These are phyloP conservation scores for Drosophila borealis DNA, from an alignment of 2,888 invertebrate species.

Conservation along the genomic window DNA sequence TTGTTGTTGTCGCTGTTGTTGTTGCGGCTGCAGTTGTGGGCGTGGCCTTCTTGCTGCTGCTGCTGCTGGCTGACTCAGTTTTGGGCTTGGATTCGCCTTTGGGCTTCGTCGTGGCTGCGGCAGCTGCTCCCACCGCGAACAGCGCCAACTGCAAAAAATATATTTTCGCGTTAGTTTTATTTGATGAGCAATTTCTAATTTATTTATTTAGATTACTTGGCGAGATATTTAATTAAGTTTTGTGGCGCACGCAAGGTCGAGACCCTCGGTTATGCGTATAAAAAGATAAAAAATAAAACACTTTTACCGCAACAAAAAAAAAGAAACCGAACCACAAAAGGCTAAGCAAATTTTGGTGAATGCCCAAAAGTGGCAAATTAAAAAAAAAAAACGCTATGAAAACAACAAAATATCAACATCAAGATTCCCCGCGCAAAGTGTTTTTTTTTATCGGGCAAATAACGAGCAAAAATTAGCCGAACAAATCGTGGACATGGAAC, in stretches of 20 bases:
- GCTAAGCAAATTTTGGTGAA: slow-evolving; percentile 53
- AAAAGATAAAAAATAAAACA: slow-evolving; percentile 29
- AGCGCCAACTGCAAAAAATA: slow-evolving; percentile 73
- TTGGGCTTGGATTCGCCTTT: slow-evolving; percentile 50
- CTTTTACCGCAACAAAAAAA: slow-evolving; percentile 51
- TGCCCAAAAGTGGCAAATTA: slow-evolving; percentile 67
- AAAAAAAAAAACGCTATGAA: slow-evolving; percentile 44
- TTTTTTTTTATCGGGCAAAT: slow-evolving; percentile 5
- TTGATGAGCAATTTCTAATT: slow-evolving; percentile 26
- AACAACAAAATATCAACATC: slow-evolving; percentile 39
- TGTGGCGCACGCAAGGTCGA: slow-evolving; percentile 57
- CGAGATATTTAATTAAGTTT: slow-evolving; percentile 52
- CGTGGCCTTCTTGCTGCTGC: slow-evolving; percentile 29
- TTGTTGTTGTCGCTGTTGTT: slow-evolving; percentile 26
- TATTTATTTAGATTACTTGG: slow-evolving; percentile 4
- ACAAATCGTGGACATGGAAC: slow-evolving; percentile 23
- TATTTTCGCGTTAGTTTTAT: slow-evolving; percentile 11
- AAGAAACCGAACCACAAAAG: slow-evolving; percentile 33
- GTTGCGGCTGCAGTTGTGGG: slow-evolving; percentile 8
- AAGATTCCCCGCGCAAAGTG: slow-evolving; percentile 31
- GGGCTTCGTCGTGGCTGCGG: slow-evolving; percentile 42
- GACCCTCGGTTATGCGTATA: slow-evolving; percentile 20
- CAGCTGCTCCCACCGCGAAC: slow-evolving; percentile 65
- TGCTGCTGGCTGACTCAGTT: slow-evolving; percentile 18
- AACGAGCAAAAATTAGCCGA: slow-evolving; percentile 49